A percentile compares a stretch with the other conserved stretches of the same genome.
phyloP scores from a whole-genome alignment of 2,888 invertebrate species.

The Cryptops parisi region DNA sequence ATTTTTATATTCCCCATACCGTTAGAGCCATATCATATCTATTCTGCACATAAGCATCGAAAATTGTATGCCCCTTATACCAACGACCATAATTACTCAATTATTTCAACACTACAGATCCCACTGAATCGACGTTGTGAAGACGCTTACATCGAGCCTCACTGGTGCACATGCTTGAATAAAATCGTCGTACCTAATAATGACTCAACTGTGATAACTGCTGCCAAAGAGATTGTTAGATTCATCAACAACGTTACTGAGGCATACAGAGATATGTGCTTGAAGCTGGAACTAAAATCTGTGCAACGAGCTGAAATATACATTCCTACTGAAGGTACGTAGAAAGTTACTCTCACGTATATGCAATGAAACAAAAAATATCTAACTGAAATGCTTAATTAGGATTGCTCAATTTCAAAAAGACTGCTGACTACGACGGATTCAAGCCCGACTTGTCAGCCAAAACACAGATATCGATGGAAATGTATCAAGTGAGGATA shows the following conservation, averaged over 20 bases:
- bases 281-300: conserved; percentile 41
- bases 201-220: conserved; percentile 37
- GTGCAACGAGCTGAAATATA: conserved; percentile 56
- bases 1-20: no score
- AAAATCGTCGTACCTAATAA: conserved; percentile 50
- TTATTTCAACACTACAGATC: conserved; percentile 37
- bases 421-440: conserved; percentile 65
- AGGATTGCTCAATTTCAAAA: conserved; percentile 52
- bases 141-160: conserved; percentile 79
- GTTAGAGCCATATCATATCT: no score
- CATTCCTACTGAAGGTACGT: conserved; percentile 41
- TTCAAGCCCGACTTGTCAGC: conserved; percentile 63
- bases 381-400: no score
- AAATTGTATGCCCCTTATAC: no score
- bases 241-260: conserved; percentile 35
- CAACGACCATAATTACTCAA: background rate
- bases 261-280: conserved; percentile 45
- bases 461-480: conserved; percentile 41
- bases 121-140: conserved; percentile 62
- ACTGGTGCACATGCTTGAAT: conserved; percentile 90
- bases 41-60: no score
- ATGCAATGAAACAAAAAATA: no score
- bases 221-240: conserved; percentile 36
- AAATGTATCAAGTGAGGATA: conserved; percentile 66
- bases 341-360: no score